phyloP scores from a whole-genome alignment of 64 coral and sea anemone species.

The Hydrozoanthus tunicans region DNA sequence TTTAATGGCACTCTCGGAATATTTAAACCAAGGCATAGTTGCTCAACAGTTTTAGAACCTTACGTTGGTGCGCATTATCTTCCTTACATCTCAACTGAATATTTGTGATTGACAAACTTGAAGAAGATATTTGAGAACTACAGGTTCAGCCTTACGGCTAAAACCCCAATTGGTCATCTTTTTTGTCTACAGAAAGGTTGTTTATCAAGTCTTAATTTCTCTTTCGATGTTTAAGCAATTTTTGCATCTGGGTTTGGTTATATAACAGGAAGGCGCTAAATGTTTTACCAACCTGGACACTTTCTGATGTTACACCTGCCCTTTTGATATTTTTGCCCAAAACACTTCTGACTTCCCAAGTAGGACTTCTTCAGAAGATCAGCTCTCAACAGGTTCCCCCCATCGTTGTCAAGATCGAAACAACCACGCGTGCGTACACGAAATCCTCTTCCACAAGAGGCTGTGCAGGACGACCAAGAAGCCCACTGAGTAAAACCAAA shows the following conservation, averaged over 20 bases:
- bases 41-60: too few relatives aligned
- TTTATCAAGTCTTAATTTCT: too few relatives aligned
- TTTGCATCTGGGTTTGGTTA: background rate
- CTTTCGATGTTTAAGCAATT: too few relatives aligned
- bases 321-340: slow-evolving; percentile 26
- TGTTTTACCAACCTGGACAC: slow-evolving; percentile 53
- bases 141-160: too few relatives aligned
- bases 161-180: too few relatives aligned
- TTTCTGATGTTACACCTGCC: slow-evolving; percentile 19
- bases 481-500: slow-evolving; percentile 32
- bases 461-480: slow-evolving; percentile 13
- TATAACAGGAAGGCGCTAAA: background rate
- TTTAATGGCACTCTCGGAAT: too few relatives aligned
- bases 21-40: too few relatives aligned
- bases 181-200: too few relatives aligned
- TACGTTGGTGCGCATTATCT: too few relatives aligned
- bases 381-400: background rate
- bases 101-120: too few relatives aligned
- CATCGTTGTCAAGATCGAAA: background rate
- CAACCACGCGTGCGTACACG: slow-evolving; percentile 37
- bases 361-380: slow-evolving; percentile 8
- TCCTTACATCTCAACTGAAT: too few relatives aligned
- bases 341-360: background rate
- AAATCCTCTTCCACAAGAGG: slow-evolving; percentile 6
- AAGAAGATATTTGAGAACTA: too few relatives aligned